A percentile compares a stretch with the other conserved stretches of the same genome.
These are phyloP conservation scores for Periparus ater DNA, from an alignment of 2,797 vertebrate genomes.

Conservation along the genomic window DNA sequence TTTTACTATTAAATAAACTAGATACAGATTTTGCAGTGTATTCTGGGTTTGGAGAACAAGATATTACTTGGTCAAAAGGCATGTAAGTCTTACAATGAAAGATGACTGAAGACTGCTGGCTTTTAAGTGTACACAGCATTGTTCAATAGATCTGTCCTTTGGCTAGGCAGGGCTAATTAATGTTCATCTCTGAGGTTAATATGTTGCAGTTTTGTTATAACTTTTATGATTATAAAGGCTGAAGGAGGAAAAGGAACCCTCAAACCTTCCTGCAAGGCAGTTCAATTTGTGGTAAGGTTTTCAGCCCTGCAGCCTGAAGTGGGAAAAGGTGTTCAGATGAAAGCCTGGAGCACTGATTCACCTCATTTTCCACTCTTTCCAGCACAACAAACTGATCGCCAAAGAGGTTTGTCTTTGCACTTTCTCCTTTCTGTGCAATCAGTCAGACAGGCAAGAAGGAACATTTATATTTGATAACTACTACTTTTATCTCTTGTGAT, in stretches of 20 bases:
- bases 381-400: background rate
- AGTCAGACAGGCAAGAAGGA: background rate
- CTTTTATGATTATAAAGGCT: background rate
- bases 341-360: background rate
- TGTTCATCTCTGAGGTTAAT: background rate
- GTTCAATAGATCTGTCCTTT: constrained; percentile 19
- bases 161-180: constrained; percentile 1
- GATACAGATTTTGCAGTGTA: background rate
- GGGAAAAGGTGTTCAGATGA: background rate
- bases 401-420: background rate
- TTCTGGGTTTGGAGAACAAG: background rate
- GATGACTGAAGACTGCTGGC: background rate
- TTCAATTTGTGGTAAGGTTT: background rate
- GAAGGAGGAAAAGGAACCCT: background rate
- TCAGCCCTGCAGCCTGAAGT: background rate
- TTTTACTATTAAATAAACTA: background rate
- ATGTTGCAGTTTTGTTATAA: background rate
- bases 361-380: background rate
- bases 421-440: background rate
- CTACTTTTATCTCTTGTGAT: background rate
- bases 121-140: background rate
- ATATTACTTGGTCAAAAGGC: background rate
- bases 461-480: background rate
- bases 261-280: background rate
- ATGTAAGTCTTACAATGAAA: background rate